phyloP scores from a whole-genome alignment of 2,113 vertebrate genomes.

The Chionodraco myersi region DNA sequence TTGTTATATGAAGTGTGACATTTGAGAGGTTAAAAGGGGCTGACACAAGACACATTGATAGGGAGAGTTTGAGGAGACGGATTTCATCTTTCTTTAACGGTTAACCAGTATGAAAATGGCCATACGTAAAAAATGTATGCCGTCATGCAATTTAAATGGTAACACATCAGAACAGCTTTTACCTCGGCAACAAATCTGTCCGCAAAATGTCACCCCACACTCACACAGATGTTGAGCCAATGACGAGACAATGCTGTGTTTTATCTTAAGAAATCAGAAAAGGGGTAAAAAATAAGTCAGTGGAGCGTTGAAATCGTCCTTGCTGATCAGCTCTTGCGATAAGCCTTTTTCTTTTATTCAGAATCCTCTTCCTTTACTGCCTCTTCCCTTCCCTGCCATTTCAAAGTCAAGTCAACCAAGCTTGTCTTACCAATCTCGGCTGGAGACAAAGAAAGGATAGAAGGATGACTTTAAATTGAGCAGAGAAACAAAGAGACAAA shows the following conservation, averaged over 20 bases:
- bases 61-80: conserved; percentile 31
- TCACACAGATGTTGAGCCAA: background rate
- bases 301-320: conserved; percentile 24
- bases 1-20: conserved; percentile 66
- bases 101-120: conserved; percentile 28
- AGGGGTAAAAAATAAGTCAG: background rate
- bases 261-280: background rate
- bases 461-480: conserved; percentile 23
- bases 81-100: conserved; percentile 58
- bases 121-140: conserved; percentile 38
- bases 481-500: conserved; percentile 35
- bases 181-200: conserved; percentile 16
- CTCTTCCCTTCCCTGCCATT: conserved; percentile 4
- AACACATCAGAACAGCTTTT: background rate
- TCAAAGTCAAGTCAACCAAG: conserved; percentile 39
- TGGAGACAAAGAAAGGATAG: conserved; percentile 1
- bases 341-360: conserved; percentile 45
- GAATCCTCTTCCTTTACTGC: background rate
- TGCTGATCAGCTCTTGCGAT: conserved; percentile 27
- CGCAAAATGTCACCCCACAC: conserved; percentile 7
- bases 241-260: background rate
- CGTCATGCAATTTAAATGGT: conserved; percentile 1
- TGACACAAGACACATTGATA: conserved; percentile 59
- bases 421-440: conserved; percentile 33
- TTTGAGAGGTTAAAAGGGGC: conserved; percentile 48